Percentiles rank a stretch among this genome's conserved stretches.
Conservation (phyloP, 2,888 invertebrate genomes). For the Lampropteryx suffumata region DNA sequence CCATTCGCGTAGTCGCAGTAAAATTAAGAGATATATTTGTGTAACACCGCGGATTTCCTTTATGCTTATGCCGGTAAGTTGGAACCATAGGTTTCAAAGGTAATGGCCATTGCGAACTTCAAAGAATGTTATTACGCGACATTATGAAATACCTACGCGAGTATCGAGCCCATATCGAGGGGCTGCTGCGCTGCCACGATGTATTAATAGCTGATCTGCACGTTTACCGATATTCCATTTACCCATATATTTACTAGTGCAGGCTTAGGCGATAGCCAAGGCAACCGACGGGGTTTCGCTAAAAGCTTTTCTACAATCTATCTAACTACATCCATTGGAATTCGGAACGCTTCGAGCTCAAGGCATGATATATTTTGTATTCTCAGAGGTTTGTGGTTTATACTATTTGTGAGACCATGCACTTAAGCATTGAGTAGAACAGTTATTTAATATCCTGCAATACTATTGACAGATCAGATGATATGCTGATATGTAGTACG, state of each 20-base stretch:
- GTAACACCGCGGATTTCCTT: constrained; percentile 20
- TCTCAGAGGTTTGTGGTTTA: background rate
- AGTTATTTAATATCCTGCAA: background rate
- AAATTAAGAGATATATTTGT: constrained; percentile 32
- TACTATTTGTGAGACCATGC: background rate
- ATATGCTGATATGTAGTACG: background rate
- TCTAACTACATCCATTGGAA: constrained; percentile 35
- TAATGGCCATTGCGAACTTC: constrained; percentile 44
- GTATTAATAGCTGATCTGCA: constrained; percentile 41
- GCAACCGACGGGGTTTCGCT: constrained; percentile 45
- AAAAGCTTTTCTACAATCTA: constrained; percentile 59
- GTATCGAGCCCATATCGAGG: constrained; percentile 23
- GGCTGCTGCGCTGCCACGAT: constrained; percentile 24
- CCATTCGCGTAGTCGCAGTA: constrained; percentile 24
- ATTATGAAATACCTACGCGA: constrained; percentile 39
- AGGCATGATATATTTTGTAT: constrained; percentile 8
- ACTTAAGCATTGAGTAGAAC: background rate
- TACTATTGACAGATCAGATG: background rate
- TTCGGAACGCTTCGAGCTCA: constrained; percentile 17
- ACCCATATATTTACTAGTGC: constrained; percentile 39
- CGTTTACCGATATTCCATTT: constrained; percentile 45
- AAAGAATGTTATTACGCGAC: constrained; percentile 45
- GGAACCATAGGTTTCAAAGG: constrained; percentile 43
- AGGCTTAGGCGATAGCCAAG: constrained; percentile 40
- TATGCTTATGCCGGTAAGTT: constrained; percentile 33